Conservation (phyloP, 2,113 vertebrate species). For the Lepisosteus osseus region DNA sequence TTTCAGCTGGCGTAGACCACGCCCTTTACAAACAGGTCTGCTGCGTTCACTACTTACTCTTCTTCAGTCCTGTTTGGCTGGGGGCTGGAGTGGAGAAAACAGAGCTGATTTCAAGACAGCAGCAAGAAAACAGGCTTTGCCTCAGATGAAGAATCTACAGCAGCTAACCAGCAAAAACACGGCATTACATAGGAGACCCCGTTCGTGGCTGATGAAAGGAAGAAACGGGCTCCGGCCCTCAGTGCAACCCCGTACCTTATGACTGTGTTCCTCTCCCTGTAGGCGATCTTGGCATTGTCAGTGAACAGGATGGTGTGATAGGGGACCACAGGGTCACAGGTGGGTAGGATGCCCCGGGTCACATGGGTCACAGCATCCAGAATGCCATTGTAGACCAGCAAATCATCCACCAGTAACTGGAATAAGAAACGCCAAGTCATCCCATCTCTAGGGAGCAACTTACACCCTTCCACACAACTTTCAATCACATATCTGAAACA, state of each 20-base stretch:
- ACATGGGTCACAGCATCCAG: slow-evolving; percentile 76
- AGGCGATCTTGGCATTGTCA: slow-evolving; percentile 65
- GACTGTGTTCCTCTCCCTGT: slow-evolving; percentile 73
- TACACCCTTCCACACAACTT: too few species aligned
- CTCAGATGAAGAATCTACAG: not conserved
- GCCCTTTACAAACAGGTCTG: slow-evolving; percentile 5
- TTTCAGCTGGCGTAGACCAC: slow-evolving; percentile 22
- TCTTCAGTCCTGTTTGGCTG: slow-evolving; percentile 42
- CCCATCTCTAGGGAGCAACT: too few species aligned
- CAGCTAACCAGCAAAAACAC: too few species aligned
- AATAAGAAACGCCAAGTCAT: not conserved
- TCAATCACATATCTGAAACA: too few species aligned
- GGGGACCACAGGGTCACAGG: slow-evolving; percentile 77
- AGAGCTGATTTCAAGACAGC: slow-evolving; percentile 39
- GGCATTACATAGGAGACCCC: too few species aligned
- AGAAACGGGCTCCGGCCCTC: too few species aligned
- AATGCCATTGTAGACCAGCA: slow-evolving; percentile 92
- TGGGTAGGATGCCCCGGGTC: slow-evolving; percentile 83
- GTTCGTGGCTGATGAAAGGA: too few species aligned
- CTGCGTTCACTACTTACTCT: slow-evolving; percentile 56
- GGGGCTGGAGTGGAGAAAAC: slow-evolving; percentile 55
- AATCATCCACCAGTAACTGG: slow-evolving; percentile 91
- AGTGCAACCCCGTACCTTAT: slow-evolving; percentile 69
- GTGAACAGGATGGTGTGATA: slow-evolving; percentile 94
- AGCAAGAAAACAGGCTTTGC: not conserved